Base-by-base conservation (phyloP, 2,888 invertebrate species). In the Scaeva pyrastri region DNA sequence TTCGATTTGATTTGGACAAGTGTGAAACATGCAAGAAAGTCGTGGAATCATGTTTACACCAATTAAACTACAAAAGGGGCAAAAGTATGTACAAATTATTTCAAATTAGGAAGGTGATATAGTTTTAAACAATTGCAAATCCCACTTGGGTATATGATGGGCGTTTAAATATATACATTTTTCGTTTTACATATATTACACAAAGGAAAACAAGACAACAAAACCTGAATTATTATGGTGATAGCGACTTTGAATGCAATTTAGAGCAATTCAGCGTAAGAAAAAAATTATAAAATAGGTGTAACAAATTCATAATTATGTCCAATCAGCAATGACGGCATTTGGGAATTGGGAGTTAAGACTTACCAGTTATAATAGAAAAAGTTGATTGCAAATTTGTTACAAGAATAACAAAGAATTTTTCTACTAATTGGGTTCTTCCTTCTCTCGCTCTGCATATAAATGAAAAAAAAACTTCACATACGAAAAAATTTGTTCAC, bases 181-280 rank as follows among this genome's bases (percentile, higher is more conserved):
- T 45, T 36, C 11, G 16, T 31, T 56, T 31, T 39, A 39, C 14
- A 43, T 58, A 56, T 72, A 56, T 39, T 60, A 36, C 26, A 64
- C 64, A 64, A 26, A 68, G 52, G 48, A 60, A 83, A 83, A 68
- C 68, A 77, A 77, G 60, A 82, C 82, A 83, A 83, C 77, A 83
- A 76, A 60, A 66, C 76, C 76, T 56, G 76, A 71, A 66, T 72
- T 62, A 11, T 21, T 26, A 41, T 74, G 52, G 52, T 60, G 58
- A 55, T 62, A 41, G 70, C 56, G 64, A 71, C 41, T 64, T 52
- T 19, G 23, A 45, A 70, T 62, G 56, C 45, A 76, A 70, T 55
- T 58, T 80, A 52, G 62, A 64, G 16, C 19, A 26, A 36, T 66
- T 48, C 19, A 36, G 36, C 12, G 48, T 66, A 36, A 50, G 36